Evolutionary conservation across 92 coral and sea anemone genomes (phyloP), one percentile per base, ranked within the genome.

Genomic region (Bergia sp.): DNA sequence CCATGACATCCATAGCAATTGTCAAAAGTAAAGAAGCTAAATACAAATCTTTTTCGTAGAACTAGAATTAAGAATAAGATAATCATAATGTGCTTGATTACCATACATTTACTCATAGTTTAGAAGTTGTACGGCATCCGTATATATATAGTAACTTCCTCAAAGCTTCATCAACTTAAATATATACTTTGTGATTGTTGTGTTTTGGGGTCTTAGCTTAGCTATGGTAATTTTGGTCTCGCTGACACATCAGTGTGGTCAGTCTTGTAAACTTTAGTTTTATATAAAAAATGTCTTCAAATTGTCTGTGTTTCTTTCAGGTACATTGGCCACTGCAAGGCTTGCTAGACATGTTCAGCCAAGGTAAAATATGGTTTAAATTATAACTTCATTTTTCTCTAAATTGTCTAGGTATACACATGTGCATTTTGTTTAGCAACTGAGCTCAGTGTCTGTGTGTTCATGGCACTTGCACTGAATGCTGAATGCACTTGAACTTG

Each of bases 311-410:
- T 18, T 37, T 2, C 69, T 20, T 41, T 16, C 53, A 84, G 87
- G 87, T 23, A 45, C 87, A 13, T 44, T 84, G 77, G 87, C 87
- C 29, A 84, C 79, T 11, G 64, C 87, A 71, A 84, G 87, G 61
- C 65, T 84, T 11, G 5, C 79, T 39, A 29, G 87, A 5, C 67
- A 44, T 84, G 87, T 71, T 36, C 71, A 84, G 71, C 87, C 87
- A 84, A 84, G 87, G 87, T 83, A 83, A 57, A 57, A 13, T 37
- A 73, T 37, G 41, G 44, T 37, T 39, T 39, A 37, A 72, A 37
- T 36, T 16, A 37, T 13, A 37, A 6, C 77, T 11, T 1, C 41
- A 15, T 2, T 72, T 72, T 36, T 37, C 36, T 40, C 1, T 29
- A 41, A 74, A 13, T 7, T 41, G 20, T 39, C 21, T 1, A 41